Evolutionary conservation across 35 echinoderm and acorn worm genomes (phyloP), one percentile per base, ranked within the genome.

Genomic region (Apostichopus japonicus): DNA sequence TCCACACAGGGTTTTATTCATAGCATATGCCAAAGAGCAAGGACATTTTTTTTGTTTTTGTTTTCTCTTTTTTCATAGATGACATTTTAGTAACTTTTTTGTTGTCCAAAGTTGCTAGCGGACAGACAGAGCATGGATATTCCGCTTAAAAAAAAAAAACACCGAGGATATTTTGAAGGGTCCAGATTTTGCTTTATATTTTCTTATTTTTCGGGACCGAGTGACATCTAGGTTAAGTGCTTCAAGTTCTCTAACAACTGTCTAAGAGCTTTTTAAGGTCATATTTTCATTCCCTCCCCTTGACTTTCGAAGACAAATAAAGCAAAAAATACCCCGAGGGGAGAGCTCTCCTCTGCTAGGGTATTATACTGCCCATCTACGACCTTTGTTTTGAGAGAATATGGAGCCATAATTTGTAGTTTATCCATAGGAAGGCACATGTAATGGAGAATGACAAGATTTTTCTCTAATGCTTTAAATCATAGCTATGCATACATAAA

Each of bases 201-300:
- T 44, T 44, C 33, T 44, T 44, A 65, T 17, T 67, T 15, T 67
- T 10, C 63, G 8, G 8, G 63, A 67, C 19, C 19, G 11, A 19
- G 0, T 0, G 63, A 67, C 11, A 67, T 44, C 33, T 44, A 44
- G 33, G 33, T 44, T 44, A 19, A 15, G 63, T 67, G 63, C 63
- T 19, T 67, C 63, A 11, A 67, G 19, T 67, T 15, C 63, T 11
- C 63, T 67, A 67, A 67, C 63, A 11, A 67, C 63, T 67, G 63
- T 67, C 19, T 67, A 11, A 15, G 63, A 67, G 63, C 33, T 67
- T 67, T 3, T 52, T 54, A 54, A 83, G 79, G 79, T 83, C 79
- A 55, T 83, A 54, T 83, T 83, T 83, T 83, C 54, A 83, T 83
- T 83, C 79, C 79, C 79, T 83, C 79, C 79, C 51, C 54, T 83